Evolutionary conservation across 2,888 invertebrate species (phyloP).

Genomic region (Dichetophora obliterata): DNA sequence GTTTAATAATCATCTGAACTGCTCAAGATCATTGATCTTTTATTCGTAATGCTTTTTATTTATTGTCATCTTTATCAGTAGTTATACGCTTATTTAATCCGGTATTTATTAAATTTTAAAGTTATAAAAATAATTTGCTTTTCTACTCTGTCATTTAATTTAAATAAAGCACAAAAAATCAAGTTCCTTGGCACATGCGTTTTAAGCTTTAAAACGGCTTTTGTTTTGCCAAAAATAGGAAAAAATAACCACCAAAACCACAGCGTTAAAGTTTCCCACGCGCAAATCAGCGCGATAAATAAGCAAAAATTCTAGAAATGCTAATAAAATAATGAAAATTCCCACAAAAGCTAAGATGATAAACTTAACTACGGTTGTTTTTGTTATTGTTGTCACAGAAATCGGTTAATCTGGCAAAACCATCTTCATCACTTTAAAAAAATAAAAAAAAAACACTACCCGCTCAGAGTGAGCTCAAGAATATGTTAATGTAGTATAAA

Average conservation of each 20-base stretch:
- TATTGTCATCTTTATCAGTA: too few relatives aligned
- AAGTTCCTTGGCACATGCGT: too few relatives aligned
- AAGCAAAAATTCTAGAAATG: neutral
- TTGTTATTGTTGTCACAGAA: conserved; percentile 5
- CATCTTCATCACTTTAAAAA: neutral
- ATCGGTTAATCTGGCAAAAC: conserved; percentile 8
- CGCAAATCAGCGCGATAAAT: neutral
- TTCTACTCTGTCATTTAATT: too few relatives aligned
- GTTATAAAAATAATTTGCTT: too few relatives aligned
- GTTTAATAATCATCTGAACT: too few relatives aligned
- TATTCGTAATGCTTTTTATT: too few relatives aligned
- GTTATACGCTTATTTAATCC: too few relatives aligned
- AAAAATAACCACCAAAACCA: neutral
- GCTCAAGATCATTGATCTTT: too few relatives aligned
- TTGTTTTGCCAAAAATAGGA: neutral
- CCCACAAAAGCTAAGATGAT: conserved; percentile 8
- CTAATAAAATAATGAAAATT: conserved; percentile 4
- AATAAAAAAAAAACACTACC: neutral
- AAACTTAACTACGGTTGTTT: neutral
- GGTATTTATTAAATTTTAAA: too few relatives aligned
- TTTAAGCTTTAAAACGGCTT: too few relatives aligned
- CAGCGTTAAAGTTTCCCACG: conserved; percentile 3
- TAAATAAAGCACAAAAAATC: too few relatives aligned
- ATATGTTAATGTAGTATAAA: neutral
- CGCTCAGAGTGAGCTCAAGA: neutral